Conservation (phyloP, 2,113 vertebrate species). For the Pseudorasbora parva region DNA sequence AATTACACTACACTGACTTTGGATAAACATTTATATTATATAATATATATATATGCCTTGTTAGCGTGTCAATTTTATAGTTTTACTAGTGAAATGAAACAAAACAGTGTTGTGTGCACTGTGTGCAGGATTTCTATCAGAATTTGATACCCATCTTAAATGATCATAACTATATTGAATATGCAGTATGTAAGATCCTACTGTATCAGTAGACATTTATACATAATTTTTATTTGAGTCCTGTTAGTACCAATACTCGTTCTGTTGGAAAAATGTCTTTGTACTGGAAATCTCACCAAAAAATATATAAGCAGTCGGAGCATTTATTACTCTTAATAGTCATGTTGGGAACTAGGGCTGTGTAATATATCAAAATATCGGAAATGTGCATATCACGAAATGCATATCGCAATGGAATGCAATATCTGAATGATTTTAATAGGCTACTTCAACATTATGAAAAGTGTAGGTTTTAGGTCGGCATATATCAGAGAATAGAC, state of each 20-base stretch:
- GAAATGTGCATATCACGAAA: too few species aligned
- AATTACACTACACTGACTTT: neutral
- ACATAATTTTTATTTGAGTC: neutral
- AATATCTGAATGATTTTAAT: too few species aligned
- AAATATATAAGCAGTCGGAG: neutral
- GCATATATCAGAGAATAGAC: too few species aligned
- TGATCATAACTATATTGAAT: too few species aligned
- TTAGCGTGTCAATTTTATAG: neutral
- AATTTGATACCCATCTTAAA: neutral
- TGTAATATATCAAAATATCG: too few species aligned
- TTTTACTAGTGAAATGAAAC: neutral
- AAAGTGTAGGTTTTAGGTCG: too few species aligned
- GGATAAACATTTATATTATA: neutral
- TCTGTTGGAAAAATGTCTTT: neutral
- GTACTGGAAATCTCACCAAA: neutral
- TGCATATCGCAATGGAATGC: too few species aligned
- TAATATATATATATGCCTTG: too few species aligned
- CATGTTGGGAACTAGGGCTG: neutral
- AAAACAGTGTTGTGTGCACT: too few species aligned
- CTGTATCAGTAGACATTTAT: neutral
- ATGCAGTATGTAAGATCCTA: neutral
- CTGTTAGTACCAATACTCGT: neutral
- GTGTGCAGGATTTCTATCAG: neutral
- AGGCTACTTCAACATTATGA: too few species aligned
- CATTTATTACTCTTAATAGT: neutral